Base-by-base conservation (phyloP, 1,140 invertebrate species). In the Sipha flava region DNA sequence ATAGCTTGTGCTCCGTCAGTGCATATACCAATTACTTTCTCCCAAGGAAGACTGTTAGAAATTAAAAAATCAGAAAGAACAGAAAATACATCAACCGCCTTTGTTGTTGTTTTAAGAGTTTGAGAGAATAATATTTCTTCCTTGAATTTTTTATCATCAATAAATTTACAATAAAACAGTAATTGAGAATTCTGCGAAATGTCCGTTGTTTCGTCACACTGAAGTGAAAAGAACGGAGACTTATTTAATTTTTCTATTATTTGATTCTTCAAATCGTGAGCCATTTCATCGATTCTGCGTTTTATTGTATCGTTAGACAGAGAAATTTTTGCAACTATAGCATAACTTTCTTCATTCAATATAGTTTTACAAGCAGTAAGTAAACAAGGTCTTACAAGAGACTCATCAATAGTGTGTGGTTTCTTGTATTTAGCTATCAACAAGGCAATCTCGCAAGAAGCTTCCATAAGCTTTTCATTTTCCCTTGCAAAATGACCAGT, bases 1-100 rank as follows among this genome's bases (percentile, higher is more conserved):
- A 86, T 86, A 64, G 84, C 82, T 82, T 81, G 83, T 80, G 85
- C 84, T 80, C 84, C 84, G 84, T 86, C 85, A 82, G 84, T 86
- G 81, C 84, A 86, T 82, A 85, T 83, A 45, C 83, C 84, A 82
- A 85, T 82, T 80, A 81, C 77, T 73, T 79, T 79, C 40, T 80
- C 79, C 79, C 57, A 77, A 72, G 26, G 16, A 75, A 81, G 49
- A 43, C 52, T 66, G 34, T 40, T 23, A 66, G 31, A 40, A 2
- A 40, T 31, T 0, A 43, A 66, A 66, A 66, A 37, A 64, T 37
- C 59, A 66, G n/a, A 23, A 34, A 40, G 12, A 40, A 9, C 59
- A 64, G 18, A 64, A 62, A 66, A 66, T 81, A 80, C 64, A 77
- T 81, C 79, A 29, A 80, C 77, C 1, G 31, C 81, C 79, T 68